phyloP scores from a whole-genome alignment of 2,888 invertebrate genomes.

The Epistrophe eligans region DNA sequence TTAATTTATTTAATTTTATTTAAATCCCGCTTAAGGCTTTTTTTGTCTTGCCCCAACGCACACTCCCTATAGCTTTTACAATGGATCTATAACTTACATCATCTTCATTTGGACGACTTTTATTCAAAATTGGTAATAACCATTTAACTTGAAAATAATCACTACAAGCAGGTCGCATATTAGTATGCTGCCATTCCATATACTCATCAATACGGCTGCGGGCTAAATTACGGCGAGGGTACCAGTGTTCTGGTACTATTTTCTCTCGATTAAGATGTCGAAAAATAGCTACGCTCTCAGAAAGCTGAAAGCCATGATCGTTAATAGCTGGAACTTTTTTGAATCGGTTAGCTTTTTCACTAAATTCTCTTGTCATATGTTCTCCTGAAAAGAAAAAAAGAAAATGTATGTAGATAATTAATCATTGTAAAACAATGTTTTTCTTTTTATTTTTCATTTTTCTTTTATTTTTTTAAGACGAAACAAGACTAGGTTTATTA shows the following conservation, averaged over 20 bases:
- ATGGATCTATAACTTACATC: slow-evolving; percentile 79
- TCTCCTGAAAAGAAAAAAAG: slow-evolving; percentile 84
- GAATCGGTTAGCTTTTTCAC: slow-evolving; percentile 86
- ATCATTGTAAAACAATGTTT: no score
- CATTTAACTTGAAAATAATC: slow-evolving; percentile 86
- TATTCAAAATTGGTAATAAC: slow-evolving; percentile 85
- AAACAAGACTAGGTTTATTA: no score
- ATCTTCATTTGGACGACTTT: slow-evolving; percentile 84
- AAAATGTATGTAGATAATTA: not conserved
- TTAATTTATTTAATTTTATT: no score
- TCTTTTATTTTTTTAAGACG: no score
- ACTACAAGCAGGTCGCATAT: slow-evolving; percentile 86
- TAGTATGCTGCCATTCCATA: slow-evolving; percentile 90
- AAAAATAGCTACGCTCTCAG: slow-evolving; percentile 89
- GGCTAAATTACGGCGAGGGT: slow-evolving; percentile 86
- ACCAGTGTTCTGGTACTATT: slow-evolving; percentile 87
- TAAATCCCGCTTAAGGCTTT: no score
- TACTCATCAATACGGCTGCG: slow-evolving; percentile 89
- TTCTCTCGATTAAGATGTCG: slow-evolving; percentile 87
- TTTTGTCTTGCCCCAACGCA: no score
- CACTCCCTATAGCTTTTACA: no score
- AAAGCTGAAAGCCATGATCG: slow-evolving; percentile 88
- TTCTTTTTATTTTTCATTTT: no score
- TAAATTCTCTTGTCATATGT: slow-evolving; percentile 87
- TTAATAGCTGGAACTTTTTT: slow-evolving; percentile 88